A percentile compares a stretch with the other conserved stretches of the same genome.
Evolutionary conservation across 2,888 invertebrate species (phyloP).

Genomic region (Oxyscelio sp.): DNA sequence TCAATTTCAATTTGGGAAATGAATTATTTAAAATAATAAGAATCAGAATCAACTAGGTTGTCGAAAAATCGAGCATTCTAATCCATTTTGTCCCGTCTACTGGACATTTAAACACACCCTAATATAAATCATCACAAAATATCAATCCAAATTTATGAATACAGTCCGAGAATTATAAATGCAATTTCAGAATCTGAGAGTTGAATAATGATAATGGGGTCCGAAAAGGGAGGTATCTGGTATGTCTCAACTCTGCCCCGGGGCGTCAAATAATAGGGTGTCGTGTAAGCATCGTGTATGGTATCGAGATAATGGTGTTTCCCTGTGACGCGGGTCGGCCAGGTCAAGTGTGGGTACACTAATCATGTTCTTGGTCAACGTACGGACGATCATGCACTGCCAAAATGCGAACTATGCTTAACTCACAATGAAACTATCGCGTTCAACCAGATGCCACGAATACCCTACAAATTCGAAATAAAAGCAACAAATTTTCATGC

Average conservation of each 20-base stretch:
- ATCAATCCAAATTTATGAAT: slow-evolving; percentile 16
- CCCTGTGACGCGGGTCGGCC: slow-evolving; percentile 80
- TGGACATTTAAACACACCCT: background rate
- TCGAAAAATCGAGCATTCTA: background rate
- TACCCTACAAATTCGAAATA: slow-evolving; percentile 22
- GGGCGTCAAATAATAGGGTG: slow-evolving; percentile 79
- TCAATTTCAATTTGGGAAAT: no score
- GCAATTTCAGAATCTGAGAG: slow-evolving; percentile 46
- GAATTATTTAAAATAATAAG: no score
- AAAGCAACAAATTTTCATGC: slow-evolving; percentile 46
- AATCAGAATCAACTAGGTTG: background rate
- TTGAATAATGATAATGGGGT: slow-evolving; percentile 51
- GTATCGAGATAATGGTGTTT: slow-evolving; percentile 86
- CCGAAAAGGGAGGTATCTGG: slow-evolving; percentile 44
- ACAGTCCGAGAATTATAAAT: slow-evolving; percentile 42
- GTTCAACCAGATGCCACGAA: slow-evolving; percentile 67
- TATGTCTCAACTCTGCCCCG: slow-evolving; percentile 54
- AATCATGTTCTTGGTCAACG: slow-evolving; percentile 82
- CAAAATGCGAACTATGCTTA: slow-evolving; percentile 83
- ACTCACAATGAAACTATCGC: slow-evolving; percentile 75
- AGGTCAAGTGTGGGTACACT: slow-evolving; percentile 87
- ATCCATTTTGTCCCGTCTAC: background rate
- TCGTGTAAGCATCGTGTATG: slow-evolving; percentile 75
- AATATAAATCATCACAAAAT: slow-evolving; percentile 6
- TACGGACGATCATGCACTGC: slow-evolving; percentile 79